Base-by-base conservation (phyloP, 2,888 invertebrate species). In the Cloeon dipterum region DNA sequence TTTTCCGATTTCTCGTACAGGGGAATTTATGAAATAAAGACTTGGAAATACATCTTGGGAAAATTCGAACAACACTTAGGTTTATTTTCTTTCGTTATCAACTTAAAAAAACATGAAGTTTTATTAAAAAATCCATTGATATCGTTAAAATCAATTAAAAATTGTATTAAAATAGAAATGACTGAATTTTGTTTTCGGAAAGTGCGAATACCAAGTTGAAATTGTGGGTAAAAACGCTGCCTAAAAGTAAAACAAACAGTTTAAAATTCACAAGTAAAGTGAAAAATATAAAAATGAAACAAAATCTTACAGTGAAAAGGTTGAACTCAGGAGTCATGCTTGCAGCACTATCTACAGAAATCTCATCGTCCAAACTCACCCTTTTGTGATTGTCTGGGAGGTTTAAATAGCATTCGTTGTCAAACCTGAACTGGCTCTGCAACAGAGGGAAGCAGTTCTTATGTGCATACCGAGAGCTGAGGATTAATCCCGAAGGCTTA, bases 351-450 rank as follows among this genome's bases (percentile, higher is more conserved):
- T 17, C 32, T n/a, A 23, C 32, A 13, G 5, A 18, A 20, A 20
- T 26, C 4, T 10, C 18, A 51, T 44, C 55, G 52, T 54, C 57
- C 49, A 62, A 63, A 81, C 82, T 83, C 79, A 91, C 93, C 85
- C 88, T 74, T 74, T 86, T 88, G 67, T 93, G 89, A 67, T 89
- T 89, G 67, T 94, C 94, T 62, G 89, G 88, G 56, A 94, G 74
- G 66, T 82, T 86, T 64, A 88, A 72, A 68, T 86, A 83, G 69
- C 89, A 93, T 71, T 96, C 98, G 68, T 93, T 94, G 70, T 96
- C 96, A 68, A 96, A 96, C 60, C 94, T 81, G 70, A 96, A 98
- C 66, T 96, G 94, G 69, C 93, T 93, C 91, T 96, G 75, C 53
- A n/a, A 57, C 59, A 58, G 51, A 50, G 44, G 54, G 54, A 57